Evolutionary conservation across 2,113 vertebrate species (phyloP), one percentile per base, ranked within the genome.

Genomic region (Limnothrissa miodon): DNA sequence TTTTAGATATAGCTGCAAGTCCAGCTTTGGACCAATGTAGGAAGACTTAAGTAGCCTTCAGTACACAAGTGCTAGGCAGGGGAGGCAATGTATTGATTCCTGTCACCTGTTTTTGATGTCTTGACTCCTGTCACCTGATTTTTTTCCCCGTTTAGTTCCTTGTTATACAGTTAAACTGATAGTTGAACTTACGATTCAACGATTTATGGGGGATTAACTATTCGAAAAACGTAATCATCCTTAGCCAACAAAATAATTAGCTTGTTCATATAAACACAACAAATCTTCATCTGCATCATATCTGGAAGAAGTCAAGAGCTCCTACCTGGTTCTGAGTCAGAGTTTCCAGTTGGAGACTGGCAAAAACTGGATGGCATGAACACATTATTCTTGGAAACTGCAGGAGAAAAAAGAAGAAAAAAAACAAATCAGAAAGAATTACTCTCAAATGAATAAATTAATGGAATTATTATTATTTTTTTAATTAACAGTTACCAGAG

Each of bases 371-470:
- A 95, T 79, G 95, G 94, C 95, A 95, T 95, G 85, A 95, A 95
- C 48, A 96, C 95, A 87, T 96, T 96, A 91, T 95, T 96, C 91
- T 95, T 96, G 84, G 94, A 94, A 85, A 95, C 95, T 96, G 92
- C 23, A 70, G 81, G 83, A n/a, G 83, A 84, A 78, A 82, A 19
- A 51, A 85, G 11, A 7, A 33, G 23, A 80, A 48, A 39, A 33
- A 59, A 15, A 4, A 2, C 17, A 15, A n/a, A 62, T 62, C 23
- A 29, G 29, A 39, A 42, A 11, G 59, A 39, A 36, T n/a, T 11
- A 44, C 51, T 25, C 33, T 29, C 66, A 36, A 39, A 17, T 13
- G 66, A 36, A 74, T 39, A 74, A 74, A 66, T 66, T 66, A 25
- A 25, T 7, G n/a, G 21, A 21, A 56, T 7, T 23, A 2, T 56